Evolutionary conservation across 2,797 vertebrate species (phyloP), one percentile per base, ranked within the genome.

Genomic region (Allobates femoralis): DNA sequence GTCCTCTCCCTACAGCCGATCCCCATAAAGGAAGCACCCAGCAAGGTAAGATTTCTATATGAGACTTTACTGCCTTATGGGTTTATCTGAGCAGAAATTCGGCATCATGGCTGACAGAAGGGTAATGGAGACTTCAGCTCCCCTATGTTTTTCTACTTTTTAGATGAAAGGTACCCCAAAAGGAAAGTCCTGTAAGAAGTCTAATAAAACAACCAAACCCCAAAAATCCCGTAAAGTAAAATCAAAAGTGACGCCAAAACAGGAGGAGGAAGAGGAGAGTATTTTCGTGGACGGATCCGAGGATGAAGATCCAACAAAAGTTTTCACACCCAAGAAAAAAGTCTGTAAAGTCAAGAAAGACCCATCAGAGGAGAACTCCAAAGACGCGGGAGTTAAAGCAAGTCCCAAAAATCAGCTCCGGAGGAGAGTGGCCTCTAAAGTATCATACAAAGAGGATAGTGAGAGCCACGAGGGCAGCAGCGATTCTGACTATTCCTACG

Each of bases 1-100:
- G 97, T 99, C 86, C 86, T 99, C 32, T 99, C 98, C 87, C 91
- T 99, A 21, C 98, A 99, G 89, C 98, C 98, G 1, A 2, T 98
- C 91, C 92, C 97, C 62, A 90, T 98, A 80, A 99, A 98, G 93
- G 91, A 92, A 2, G 89, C 93, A 2, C 69, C 90, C 81, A 91
- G 91, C 79, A 97, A 97, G 96, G 98, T 99, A 91, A 88, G 69
- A 0, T 21, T 15, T 7, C 7, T 5, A 18, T 66, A 5, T 28
- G 6, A n/a, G 11, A 11, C 26, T 60, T 26, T 62, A 46, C 41
- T 11, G 11, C 11, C 41, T 46, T 46, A 6, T 46, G 3, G 41
- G 0, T 46, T 46, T 6, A 7, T 6, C 19, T 71, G 26, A 26
- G 60, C 26, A 21, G 7, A 37, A 69, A 53, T 18, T 15, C 16